phyloP scores from a whole-genome alignment of 1,140 invertebrate genomes.

The Hyphantria cunea region DNA sequence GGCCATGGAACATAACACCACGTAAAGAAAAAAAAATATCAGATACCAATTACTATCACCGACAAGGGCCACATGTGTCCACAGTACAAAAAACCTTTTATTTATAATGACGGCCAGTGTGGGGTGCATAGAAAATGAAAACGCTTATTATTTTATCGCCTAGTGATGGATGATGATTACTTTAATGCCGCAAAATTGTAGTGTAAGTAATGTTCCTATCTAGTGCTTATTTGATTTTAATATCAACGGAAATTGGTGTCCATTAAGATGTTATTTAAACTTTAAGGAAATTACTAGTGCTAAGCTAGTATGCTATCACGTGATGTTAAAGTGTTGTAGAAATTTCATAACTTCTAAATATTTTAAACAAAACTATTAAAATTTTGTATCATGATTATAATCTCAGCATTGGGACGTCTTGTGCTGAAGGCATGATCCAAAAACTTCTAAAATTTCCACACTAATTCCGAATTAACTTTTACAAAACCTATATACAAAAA shows the following conservation, averaged over 20 bases:
- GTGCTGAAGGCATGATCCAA: no score
- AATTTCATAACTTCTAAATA: no score
- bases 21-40: not conserved
- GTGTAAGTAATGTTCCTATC: constrained; percentile 13
- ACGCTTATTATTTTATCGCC: constrained; percentile 68
- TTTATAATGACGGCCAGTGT: constrained; percentile 50
- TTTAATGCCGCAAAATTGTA: constrained; percentile 45
- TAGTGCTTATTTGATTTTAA: constrained; percentile 20
- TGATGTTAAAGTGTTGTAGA: no score
- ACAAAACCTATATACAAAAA: no score
- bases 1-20: not conserved
- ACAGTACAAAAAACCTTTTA: constrained; percentile 54
- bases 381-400: no score
- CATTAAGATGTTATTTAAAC: not conserved
- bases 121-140: constrained; percentile 69
- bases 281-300: not conserved
- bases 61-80: constrained; percentile 48
- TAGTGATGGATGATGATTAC: constrained; percentile 62
- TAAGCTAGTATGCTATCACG: no score
- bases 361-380: no score
- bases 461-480: no score
- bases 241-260: not conserved
- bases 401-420: no score
- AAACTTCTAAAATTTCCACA: no score
- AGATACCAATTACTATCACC: constrained; percentile 32